Base-by-base conservation (phyloP, 1,140 invertebrate genomes). In the Anastrepha ludens region DNA sequence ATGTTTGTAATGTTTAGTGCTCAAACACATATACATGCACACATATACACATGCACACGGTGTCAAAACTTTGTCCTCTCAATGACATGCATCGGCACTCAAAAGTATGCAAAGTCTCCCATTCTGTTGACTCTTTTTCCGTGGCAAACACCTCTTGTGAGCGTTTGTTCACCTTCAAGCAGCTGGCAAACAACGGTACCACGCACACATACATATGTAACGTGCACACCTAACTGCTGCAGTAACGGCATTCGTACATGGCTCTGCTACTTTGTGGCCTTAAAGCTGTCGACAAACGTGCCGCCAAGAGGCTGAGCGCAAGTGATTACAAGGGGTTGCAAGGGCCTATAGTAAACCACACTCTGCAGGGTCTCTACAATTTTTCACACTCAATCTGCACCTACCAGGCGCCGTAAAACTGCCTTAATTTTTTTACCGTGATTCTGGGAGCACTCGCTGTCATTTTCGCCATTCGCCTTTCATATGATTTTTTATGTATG, bases 51-150 rank as follows among this genome's bases (percentile, higher is more conserved):
- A 29, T 29, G 29, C 29, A 29, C 29, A 29, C 29, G 29, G 29
- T 29, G 29, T 15, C 17, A 60, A 86, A 86, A 86, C 85, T 86
- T 86, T 86, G 85, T 86, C 85, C 62, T 50, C 29, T 86, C 9
- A 41, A 44, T 39, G 85, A 64, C 85, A 86, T 17, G 85, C 29
- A 86, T 64, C 59, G 20, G 85, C 85, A 86, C 85, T 86, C 85
- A 86, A 86, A 86, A 86, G 58, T 86, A 62, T 86, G 58, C 85
- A 86, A 86, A 60, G 85, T 41, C 50, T 86, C 0, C 44, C 7
- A 41, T 11, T 81, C 11, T 81, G 47, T 81, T 50, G 47, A 58
- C 47, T 17, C 44, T 55, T 55, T 55, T 55, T 55, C 5, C 47
- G 4, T 9, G n/a, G 47, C 74, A 81, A 81, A 81, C 74, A 81